phyloP scores from a whole-genome alignment of 2,113 vertebrate genomes.

The Rhegmatorhina hoffmannsi region DNA sequence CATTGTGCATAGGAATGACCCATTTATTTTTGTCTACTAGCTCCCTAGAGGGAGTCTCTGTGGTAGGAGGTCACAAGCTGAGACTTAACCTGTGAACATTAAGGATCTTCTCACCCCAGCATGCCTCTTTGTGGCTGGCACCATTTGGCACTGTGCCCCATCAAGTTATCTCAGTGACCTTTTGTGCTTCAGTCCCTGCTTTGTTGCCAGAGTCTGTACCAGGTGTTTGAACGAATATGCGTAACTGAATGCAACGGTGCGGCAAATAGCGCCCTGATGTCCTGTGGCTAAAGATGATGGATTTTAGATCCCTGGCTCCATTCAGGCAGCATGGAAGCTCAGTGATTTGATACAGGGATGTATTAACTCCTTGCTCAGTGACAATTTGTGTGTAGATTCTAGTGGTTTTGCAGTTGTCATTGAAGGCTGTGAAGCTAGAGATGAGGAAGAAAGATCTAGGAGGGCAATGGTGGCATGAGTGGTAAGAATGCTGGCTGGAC shows the following conservation, averaged over 20 bases:
- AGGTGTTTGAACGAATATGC: background rate
- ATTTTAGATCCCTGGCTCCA: slow-evolving; percentile 48
- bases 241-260: slow-evolving; percentile 5
- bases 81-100: background rate
- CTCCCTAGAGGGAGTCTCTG: background rate
- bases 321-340: background rate
- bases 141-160: background rate
- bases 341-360: slow-evolving; percentile 43
- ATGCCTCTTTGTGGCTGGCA: background rate
- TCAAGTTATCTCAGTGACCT: slow-evolving; percentile 4
- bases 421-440: slow-evolving; percentile 44
- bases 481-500: background rate
- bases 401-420: background rate
- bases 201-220: background rate
- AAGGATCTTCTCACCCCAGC: background rate
- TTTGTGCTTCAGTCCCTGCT: background rate
- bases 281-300: slow-evolving; percentile 65
- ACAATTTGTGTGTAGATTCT: background rate
- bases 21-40: background rate
- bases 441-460: background rate
- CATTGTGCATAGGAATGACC: background rate
- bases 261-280: slow-evolving; percentile 44
- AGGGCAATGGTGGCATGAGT: slow-evolving; percentile 9
- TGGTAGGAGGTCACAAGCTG: background rate
- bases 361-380: slow-evolving; percentile 44